Evolutionary conservation across 2,113 vertebrate genomes (phyloP).

Genomic region (Etheostoma cragini): DNA sequence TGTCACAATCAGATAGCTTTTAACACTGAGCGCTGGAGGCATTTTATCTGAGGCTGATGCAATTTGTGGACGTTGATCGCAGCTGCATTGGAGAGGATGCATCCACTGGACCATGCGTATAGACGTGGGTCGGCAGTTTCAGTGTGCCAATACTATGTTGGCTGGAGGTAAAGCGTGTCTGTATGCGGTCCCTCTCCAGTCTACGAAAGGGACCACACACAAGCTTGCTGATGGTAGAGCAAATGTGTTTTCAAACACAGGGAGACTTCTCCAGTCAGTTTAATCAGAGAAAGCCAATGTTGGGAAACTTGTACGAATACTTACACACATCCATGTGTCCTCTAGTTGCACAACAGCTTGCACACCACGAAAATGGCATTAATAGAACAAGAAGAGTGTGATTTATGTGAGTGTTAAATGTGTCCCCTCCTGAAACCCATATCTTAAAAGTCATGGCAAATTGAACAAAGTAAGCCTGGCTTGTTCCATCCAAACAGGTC

Average conservation of each 20-base stretch:
- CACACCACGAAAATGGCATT: conserved; percentile 11
- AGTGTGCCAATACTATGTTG: conserved; percentile 5
- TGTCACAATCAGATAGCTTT: conserved; percentile 53
- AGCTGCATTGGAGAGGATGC: not conserved
- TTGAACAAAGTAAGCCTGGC: conserved; percentile 41
- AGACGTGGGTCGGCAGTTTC: not conserved
- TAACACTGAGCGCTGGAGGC: conserved; percentile 23
- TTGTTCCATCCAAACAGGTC: conserved; percentile 57
- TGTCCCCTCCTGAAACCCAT: conserved; percentile 20
- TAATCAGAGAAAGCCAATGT: conserved; percentile 28
- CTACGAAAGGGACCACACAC: not conserved
- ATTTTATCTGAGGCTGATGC: conserved; percentile 42
- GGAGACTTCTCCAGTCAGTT: conserved; percentile 16
- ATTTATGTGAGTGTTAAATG: conserved; percentile 38
- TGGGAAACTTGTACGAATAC: conserved; percentile 14
- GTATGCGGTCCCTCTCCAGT: not conserved
- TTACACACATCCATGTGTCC: conserved; percentile 12
- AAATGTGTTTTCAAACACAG: conserved; percentile 21
- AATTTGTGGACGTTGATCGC: conserved; percentile 27
- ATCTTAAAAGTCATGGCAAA: conserved; percentile 57
- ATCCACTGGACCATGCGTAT: not conserved
- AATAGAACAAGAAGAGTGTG: conserved; percentile 42
- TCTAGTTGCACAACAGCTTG: not conserved
- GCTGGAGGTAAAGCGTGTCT: not conserved
- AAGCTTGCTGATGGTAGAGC: conserved; percentile 28